phyloP scores from a whole-genome alignment of 2,797 vertebrate species.

The Xyrichtys novacula region DNA sequence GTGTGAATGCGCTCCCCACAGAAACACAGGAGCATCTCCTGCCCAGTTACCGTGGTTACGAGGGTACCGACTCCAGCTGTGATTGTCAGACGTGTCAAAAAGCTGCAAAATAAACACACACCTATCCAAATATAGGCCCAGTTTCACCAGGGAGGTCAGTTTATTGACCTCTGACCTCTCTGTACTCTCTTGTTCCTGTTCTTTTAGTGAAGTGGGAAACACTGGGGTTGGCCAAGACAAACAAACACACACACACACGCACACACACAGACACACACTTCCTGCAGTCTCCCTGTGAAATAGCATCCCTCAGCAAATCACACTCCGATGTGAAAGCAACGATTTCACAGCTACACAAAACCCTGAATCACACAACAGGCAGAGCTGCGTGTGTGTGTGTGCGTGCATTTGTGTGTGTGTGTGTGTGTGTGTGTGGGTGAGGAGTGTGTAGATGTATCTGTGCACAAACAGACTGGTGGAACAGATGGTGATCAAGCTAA shows the following conservation, averaged over 20 bases:
- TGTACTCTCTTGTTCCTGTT: not conserved
- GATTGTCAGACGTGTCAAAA: not conserved
- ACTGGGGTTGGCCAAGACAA: constrained; percentile 8
- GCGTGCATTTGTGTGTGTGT: constrained; percentile 8
- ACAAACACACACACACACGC: constrained; percentile 22
- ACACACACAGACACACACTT: constrained; percentile 11
- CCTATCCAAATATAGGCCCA: not conserved
- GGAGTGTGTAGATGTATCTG: constrained; percentile 47
- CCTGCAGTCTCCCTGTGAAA: constrained; percentile 35
- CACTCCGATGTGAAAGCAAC: constrained; percentile 27
- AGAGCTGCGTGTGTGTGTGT: constrained; percentile 17
- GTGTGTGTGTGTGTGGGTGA: constrained; percentile 29
- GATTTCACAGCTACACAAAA: constrained; percentile 48
- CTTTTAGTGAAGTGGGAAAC: constrained; percentile 31
- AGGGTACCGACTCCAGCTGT: not conserved
- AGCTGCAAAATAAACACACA: constrained; percentile 9
- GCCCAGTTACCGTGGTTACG: constrained; percentile 19
- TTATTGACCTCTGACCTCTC: not conserved
- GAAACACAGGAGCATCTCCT: too few relatives aligned
- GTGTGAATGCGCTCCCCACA: not conserved
- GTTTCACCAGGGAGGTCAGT: not conserved
- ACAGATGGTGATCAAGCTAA: constrained; percentile 82
- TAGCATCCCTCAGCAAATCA: constrained; percentile 39
- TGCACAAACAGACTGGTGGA: constrained; percentile 72
- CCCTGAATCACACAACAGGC: constrained; percentile 24